Evolutionary conservation across 2,888 invertebrate genomes (phyloP).

Genomic region (Lottia scabra): DNA sequence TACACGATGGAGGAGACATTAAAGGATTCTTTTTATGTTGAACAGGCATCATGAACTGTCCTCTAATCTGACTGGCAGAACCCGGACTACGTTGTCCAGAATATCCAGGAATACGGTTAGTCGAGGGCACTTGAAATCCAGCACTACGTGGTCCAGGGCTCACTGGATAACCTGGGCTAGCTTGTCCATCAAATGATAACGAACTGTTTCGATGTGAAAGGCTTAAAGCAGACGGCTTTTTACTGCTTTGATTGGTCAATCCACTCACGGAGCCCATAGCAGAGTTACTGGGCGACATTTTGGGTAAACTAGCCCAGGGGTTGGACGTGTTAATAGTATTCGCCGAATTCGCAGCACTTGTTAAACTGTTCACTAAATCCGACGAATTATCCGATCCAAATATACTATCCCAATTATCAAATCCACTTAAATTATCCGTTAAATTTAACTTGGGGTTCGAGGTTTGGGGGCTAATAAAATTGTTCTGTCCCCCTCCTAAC

Average conservation of each 20-base stretch:
- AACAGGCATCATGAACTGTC: constrained; percentile 26
- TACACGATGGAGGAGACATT: constrained; percentile 21
- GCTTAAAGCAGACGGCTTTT: constrained; percentile 21
- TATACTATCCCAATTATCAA: constrained; percentile 19
- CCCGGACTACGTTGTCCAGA: constrained; percentile 48
- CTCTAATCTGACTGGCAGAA: constrained; percentile 20
- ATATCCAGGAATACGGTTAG: constrained; percentile 29
- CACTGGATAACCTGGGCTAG: constrained; percentile 50
- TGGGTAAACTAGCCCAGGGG: background rate
- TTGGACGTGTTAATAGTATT: background rate
- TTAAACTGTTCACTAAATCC: background rate
- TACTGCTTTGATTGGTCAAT: background rate
- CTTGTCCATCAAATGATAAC: constrained; percentile 46
- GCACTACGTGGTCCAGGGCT: constrained; percentile 40
- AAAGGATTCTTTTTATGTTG: constrained; percentile 38
- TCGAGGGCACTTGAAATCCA: constrained; percentile 38
- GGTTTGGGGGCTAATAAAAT: background rate
- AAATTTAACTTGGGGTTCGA: background rate
- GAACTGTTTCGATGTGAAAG: constrained; percentile 40
- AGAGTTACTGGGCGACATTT: background rate
- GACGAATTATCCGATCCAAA: background rate
- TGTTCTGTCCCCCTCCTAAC: background rate
- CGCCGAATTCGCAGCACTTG: background rate
- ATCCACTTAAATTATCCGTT: constrained; percentile 9
- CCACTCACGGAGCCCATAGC: background rate